Evolutionary conservation across 2,113 vertebrate species (phyloP), one percentile per base, ranked within the genome.

Genomic region (Pampusana beccarii): DNA sequence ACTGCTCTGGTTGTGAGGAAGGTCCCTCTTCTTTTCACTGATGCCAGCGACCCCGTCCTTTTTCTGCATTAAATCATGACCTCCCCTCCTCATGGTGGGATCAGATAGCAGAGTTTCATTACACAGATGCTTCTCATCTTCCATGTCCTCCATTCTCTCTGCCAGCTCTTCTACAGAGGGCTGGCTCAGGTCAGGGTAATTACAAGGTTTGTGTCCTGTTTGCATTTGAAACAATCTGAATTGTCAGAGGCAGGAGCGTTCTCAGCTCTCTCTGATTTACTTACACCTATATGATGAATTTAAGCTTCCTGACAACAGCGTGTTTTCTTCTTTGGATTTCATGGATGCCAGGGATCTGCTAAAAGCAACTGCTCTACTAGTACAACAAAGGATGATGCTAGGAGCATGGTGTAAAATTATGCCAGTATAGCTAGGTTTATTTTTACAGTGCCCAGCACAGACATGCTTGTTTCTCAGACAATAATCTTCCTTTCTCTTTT

Each of bases 121-220:
- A 36, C 71, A 96, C 50, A 94, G 83, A 71, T 66, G 97, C 16
- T 98, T 97, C 64, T 97, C 96, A 5, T 98, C 90, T 69, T 98
- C 98, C 58, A 98, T 97, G 88, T 95, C 97, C 70, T 97, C 98
- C 98, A 99, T 98, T 97, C 97, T 97, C 96, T 99, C 99, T 38
- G 99, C 99, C 67, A 99, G 93, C 95, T 99, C 98, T 96, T 99
- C 99, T n/a, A 99, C 98, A 70, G 99, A 99, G 48, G 97, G 98
- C 90, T 97, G 97, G 80, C 77, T 91, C 18, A 94, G 92, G 58
- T 97, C 87, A 9, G 97, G 97, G 40, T 96, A 98, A 92, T 98
- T 38, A 98, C 95, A 11, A 98, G 97, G 72, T 98, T 91, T 2
- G 97, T 98, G 79, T 98, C 91, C 84, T 93, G 98, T 42, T 90